Evolutionary conservation across 2,797 vertebrate genomes (phyloP), one percentile per base, ranked within the genome.

Genomic region (Eurystomus glaucurus): DNA sequence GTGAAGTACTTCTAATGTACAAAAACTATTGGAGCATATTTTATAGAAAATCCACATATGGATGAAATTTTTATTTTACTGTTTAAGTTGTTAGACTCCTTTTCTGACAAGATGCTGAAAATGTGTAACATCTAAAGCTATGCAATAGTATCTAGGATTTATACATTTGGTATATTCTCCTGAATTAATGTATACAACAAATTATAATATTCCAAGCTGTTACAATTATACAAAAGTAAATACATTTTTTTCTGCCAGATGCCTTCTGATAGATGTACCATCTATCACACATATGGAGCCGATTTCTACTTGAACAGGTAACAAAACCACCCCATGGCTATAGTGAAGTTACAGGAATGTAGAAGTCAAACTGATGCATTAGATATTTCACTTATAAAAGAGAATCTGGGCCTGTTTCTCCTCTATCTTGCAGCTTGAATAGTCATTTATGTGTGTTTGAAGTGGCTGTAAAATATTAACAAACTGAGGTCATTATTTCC

Each of bases 61-160:
- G 33, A 90, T 85, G 88, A 75, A 45, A 54, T 69, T 87, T 95
- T 91, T 84, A 75, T 80, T 72, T 21, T 54, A 46, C 43, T 66
- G 5, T 74, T 92, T 70, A 90, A 72, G 39, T 81, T 95, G 21
- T 21, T 61, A 57, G 54, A 33, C 19, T 93, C 26, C 25, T 84
- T 93, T 90, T 84, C 58, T 91, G 83, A 79, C 74, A 72, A 62
- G 35, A 75, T 43, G 19, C 35, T 78, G 72, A 64, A 90, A 89
- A 86, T 66, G n/a, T 69, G 39, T 84, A 69, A 58, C n/a, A 65
- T 41, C 54, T 86, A 45, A 88, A 92, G 31, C 58, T 66, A 76
- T 45, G 45, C 90, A 69, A 92, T 45, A 11, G 21, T 69, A 76
- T 81, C 66, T 76, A 64, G 51, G 65, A 74, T 88, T 95, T 95